A percentile compares a stretch with the other conserved stretches of the same genome.
Evolutionary conservation across 2,797 vertebrate species (phyloP).

Genomic region (Sebastes iracundus): DNA sequence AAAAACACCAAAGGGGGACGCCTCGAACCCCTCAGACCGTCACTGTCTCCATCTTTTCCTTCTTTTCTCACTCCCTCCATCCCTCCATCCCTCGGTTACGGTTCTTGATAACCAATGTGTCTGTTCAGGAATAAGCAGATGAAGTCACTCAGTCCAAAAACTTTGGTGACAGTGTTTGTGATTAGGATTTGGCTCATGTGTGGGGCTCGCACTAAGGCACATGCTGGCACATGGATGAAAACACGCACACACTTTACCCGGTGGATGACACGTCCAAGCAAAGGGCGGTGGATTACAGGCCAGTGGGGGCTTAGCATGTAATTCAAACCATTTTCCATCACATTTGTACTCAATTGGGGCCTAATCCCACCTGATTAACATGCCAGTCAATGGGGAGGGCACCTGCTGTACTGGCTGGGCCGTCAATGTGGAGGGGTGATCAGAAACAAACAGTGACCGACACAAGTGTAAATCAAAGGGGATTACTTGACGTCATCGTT

Average conservation of each 20-base stretch:
- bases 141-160: constrained; percentile 16
- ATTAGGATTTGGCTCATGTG: constrained; percentile 33
- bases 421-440: constrained; percentile 13
- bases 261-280: constrained; percentile 55
- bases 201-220: background rate
- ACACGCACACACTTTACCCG: constrained; percentile 7
- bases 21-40: background rate
- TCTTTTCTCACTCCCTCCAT: background rate
- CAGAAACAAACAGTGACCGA: constrained; percentile 21
- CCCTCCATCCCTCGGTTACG: background rate
- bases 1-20: constrained; percentile 31
- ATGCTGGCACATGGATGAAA: background rate
- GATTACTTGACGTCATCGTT: constrained; percentile 3
- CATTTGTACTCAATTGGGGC: constrained; percentile 77
- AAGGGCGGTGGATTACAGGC: constrained; percentile 71
- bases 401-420: constrained; percentile 58
- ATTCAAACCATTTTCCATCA: constrained; percentile 84
- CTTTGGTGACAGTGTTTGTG: background rate
- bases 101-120: constrained; percentile 4
- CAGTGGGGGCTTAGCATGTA: constrained; percentile 73
- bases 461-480: constrained; percentile 12
- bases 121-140: constrained; percentile 30
- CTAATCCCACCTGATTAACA: constrained; percentile 80
- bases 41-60: constrained; percentile 6
- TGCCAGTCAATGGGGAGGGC: constrained; percentile 67